phyloP scores from a whole-genome alignment of 2,113 vertebrate genomes.

The Jacana jacana region DNA sequence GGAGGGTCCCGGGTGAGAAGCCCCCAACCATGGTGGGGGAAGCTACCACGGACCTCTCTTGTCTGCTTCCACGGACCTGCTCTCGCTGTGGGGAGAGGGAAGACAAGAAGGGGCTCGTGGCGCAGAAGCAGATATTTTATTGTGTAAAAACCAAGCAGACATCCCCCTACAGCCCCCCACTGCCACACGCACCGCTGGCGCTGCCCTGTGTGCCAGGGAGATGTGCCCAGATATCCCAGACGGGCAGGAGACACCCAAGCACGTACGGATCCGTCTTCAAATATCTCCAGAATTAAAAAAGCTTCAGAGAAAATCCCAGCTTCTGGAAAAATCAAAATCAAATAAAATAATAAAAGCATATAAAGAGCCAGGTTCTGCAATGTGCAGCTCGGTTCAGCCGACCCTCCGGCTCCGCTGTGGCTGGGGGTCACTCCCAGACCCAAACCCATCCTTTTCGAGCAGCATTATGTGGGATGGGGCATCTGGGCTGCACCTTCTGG shows the following conservation, averaged over 20 bases:
- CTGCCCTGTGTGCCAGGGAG: background rate
- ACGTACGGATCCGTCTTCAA: background rate
- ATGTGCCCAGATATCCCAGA: background rate
- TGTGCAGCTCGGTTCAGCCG: background rate
- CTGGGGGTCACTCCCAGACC: background rate
- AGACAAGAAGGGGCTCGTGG: background rate
- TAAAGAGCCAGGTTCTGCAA: too few relatives aligned
- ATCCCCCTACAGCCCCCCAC: background rate
- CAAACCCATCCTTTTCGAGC: background rate
- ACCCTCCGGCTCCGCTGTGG: background rate
- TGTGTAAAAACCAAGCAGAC: conserved; percentile 50
- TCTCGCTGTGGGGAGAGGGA: background rate
- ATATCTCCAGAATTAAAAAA: background rate
- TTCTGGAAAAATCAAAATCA: background rate
- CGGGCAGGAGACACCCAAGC: background rate
- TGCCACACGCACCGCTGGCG: accelerated
- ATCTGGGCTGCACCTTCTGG: background rate
- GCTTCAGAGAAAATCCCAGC: background rate
- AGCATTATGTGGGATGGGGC: accelerated
- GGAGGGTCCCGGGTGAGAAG: background rate
- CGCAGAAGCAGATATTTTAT: conserved; percentile 61
- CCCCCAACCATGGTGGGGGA: background rate
- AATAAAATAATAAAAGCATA: background rate
- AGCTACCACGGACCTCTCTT: too few relatives aligned
- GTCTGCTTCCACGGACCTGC: accelerated